Base-by-base conservation (phyloP, 2,797 vertebrate species). In the Sternarchorhynchus goeldii region DNA sequence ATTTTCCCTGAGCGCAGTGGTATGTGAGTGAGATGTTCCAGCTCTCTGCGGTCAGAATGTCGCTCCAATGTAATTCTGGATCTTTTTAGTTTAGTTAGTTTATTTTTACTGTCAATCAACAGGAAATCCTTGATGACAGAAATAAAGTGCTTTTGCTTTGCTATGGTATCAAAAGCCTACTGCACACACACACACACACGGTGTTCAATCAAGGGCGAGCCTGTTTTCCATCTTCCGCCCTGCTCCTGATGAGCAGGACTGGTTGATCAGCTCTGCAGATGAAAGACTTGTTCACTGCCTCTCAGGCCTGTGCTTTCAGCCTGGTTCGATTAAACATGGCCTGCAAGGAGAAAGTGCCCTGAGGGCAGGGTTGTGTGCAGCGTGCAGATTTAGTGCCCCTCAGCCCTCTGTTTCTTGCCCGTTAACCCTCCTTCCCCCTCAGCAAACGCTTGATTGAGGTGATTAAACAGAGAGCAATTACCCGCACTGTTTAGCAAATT, bases 381-480 rank as follows among this genome's bases (percentile, higher is more conserved):
- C 45, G 31, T 21, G 73, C 31, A 57, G 69, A 75, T 70, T 25
- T 56, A 77, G 67, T 16, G 68, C 55, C 20, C 29, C 68, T 50
- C 68, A 64, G 75, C 74, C 62, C 41, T 16, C 31, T 56, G 4
- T 50, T 56, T 25, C 6, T 41, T 39, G 8, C 1, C 29, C 41
- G 39, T 16, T 65, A 64, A 71, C 67, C 63, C 76, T 79, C 50
- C 41, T 7, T 8, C 41, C 41, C 12, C 50, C 71, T 77, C 14
- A 86, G 84, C 82, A 84, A 67, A 70, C 86, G 73, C 85, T 87
- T 56, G 62, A 78, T 78, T 81, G 84, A 82, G 84, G 64, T 75
- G 85, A 88, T 86, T 85, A 87, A 90, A 89, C 83, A 77, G 85
- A 85, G 87, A 85, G 84, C 84, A 87, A 86, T 90, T 89, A 88